Base-by-base conservation (phyloP, 2,888 invertebrate species). In the Brachylomia viminalis region DNA sequence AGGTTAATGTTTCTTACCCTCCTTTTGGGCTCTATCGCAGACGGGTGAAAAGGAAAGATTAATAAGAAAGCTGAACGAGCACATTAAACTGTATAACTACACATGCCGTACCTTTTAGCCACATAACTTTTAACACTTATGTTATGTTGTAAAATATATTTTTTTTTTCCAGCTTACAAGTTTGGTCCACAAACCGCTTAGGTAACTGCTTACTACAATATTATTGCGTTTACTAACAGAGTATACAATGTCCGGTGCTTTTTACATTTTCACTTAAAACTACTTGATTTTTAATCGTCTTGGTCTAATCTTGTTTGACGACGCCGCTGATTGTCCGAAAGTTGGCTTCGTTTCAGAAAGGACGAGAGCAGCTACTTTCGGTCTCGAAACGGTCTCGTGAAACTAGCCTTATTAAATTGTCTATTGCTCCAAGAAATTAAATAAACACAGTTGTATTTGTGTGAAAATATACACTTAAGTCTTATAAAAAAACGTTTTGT, bases 201-300 rank as follows among this genome's bases (percentile, higher is more conserved):
- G 77, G 84, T 85, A 86, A 85, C 77, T 75, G 71, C 64, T 75
- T 64, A 65, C 47, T 81, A 77, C 58, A 75, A 70, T 79, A 76
- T 58, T 74, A 85, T 76, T 81, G 45, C 82, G 65, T 42, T 61
- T 20, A 61, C 56, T 85, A 71, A 56, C 59, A 74, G 72, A 75
- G 70, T 86, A 83, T 61, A 83, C 72, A 86, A 82, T 59, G 56
- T 56, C 77, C 49, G 65, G 66, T 59, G 54, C 7, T 47, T 73
- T 64, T 59, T 79, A 68, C 68, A 69, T 49, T 45, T 42, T 67
- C 30, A 80, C 75, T 82, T 84, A 85, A 67, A 85, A 85, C 77
- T 85, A 83, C 52, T 15, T 59, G 80, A 75, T 75, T 82, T 84
- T 64, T 13, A 72, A 82, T 77, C 64, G 61, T 58, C 11, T 65